Conservation (phyloP, 2,888 invertebrate species). For the Cremastobaeus sp. region DNA sequence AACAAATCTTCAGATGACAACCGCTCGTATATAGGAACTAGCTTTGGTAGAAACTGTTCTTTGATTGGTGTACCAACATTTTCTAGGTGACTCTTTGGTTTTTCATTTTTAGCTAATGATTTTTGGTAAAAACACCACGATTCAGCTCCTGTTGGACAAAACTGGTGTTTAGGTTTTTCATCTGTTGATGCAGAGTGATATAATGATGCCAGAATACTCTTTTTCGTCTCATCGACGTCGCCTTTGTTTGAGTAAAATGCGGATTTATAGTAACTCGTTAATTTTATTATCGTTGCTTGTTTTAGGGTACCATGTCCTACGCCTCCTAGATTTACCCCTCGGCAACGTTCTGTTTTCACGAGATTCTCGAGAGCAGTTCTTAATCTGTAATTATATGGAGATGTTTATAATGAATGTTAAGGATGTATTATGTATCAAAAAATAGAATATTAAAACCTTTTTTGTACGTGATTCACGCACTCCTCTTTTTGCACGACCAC, state of each 20-base stretch:
- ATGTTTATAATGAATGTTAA: not conserved
- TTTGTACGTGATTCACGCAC: slow-evolving; percentile 6
- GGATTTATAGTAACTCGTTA: slow-evolving; percentile 6
- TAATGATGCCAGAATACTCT: not conserved
- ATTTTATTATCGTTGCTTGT: slow-evolving; percentile 4
- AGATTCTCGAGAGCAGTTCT: slow-evolving; percentile 4
- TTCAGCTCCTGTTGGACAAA: not conserved
- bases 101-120: not conserved
- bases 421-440: not conserved
- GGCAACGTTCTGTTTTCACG: slow-evolving; percentile 1
- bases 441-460: not conserved
- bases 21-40: not conserved
- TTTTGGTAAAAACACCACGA: slow-evolving; percentile 4
- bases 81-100: not conserved
- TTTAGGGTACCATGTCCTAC: not conserved
- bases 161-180: slow-evolving; percentile 2
- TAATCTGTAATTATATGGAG: too few species aligned
- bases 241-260: slow-evolving; percentile 3
- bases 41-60: not conserved
- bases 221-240: not conserved
- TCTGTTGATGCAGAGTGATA: slow-evolving; percentile 4
- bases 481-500: slow-evolving; percentile 3
- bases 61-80: slow-evolving; percentile 1
- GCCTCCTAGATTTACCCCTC: slow-evolving; percentile 5
- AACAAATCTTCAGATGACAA: slow-evolving; percentile 1